Evolutionary conservation across 1,140 invertebrate species (phyloP).

Genomic region (Cyclargus thomasi): DNA sequence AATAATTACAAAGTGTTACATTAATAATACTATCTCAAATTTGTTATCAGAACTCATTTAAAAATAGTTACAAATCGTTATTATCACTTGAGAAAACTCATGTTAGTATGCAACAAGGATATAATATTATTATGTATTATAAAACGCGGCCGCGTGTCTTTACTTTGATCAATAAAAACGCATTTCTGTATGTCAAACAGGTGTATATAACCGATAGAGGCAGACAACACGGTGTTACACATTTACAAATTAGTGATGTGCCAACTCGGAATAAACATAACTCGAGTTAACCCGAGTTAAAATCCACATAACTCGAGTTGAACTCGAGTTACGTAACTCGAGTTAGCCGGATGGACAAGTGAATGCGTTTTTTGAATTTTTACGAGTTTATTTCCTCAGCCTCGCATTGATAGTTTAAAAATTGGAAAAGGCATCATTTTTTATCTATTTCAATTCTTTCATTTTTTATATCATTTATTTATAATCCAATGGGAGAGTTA

Average conservation of each 20-base stretch:
- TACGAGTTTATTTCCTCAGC: neutral
- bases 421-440: neutral
- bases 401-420: neutral
- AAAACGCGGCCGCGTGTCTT: too few species aligned
- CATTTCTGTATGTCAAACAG: too few species aligned
- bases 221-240: too few species aligned
- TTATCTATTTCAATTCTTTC: neutral
- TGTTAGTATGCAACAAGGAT: too few species aligned
- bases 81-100: too few species aligned
- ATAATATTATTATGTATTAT: too few species aligned
- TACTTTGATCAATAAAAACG: too few species aligned
- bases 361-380: neutral
- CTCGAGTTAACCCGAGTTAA: constrained; percentile 21
- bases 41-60: too few species aligned
- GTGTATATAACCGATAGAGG: too few species aligned
- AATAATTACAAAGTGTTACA: too few species aligned
- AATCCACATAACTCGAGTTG: constrained; percentile 18
- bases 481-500: neutral
- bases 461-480: neutral
- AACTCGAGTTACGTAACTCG: neutral
- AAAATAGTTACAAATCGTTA: too few species aligned
- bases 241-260: constrained; percentile 19
- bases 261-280: constrained; percentile 24
- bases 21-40: too few species aligned
- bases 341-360: neutral